Conservation (phyloP, 2,888 invertebrate species). For the Biston betularia region DNA sequence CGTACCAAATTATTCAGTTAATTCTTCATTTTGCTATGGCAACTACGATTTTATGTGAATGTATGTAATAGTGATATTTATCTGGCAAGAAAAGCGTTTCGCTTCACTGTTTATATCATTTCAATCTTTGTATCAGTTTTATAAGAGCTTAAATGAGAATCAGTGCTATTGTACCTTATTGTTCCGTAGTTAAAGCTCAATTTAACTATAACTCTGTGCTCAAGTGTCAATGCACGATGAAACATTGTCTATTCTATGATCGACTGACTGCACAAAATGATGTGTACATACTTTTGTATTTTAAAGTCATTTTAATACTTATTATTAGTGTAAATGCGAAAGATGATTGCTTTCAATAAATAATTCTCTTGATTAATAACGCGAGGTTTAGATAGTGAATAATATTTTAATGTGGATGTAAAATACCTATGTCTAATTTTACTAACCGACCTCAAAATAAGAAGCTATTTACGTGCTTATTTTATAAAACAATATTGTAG, state of each 20-base stretch:
- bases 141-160: neutral
- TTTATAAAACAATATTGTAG: too few relatives aligned
- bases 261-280: constrained; percentile 27
- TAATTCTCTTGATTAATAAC: neutral
- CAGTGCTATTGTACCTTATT: neutral
- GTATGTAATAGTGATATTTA: neutral
- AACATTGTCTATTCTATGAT: constrained; percentile 32
- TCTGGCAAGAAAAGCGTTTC: neutral
- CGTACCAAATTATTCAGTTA: neutral
- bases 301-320: neutral
- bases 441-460: neutral
- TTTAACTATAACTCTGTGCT: constrained; percentile 23
- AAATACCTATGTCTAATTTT: neutral
- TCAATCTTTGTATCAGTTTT: neutral
- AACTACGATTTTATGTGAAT: neutral
- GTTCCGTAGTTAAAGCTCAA: constrained; percentile 23
- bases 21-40: neutral
- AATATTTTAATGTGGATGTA: constrained; percentile 4
- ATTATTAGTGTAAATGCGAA: neutral
- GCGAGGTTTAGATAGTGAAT: neutral
- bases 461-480: too few relatives aligned
- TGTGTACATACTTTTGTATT: neutral
- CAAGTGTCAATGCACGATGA: constrained; percentile 27
- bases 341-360: neutral
- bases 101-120: neutral